Percentiles rank a stretch among this genome's conserved stretches.
phyloP scores from a whole-genome alignment of 2,113 vertebrate species.

The Hipposideros armiger region DNA sequence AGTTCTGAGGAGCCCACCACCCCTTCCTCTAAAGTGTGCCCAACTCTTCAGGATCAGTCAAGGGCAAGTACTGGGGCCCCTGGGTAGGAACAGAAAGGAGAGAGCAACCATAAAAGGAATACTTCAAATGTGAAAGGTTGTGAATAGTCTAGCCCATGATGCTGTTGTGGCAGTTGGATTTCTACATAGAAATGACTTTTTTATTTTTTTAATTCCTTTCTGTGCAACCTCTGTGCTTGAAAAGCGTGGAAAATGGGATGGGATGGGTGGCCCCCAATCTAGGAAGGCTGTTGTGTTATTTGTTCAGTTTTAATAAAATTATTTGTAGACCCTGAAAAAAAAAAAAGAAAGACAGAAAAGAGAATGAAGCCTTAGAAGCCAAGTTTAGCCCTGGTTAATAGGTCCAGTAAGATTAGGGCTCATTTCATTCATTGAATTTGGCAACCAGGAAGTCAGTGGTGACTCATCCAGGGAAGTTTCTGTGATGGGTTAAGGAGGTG shows the following conservation, averaged over 20 bases:
- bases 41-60: slow-evolving; percentile 58
- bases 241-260: slow-evolving; percentile 66
- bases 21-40: not conserved
- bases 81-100: slow-evolving; percentile 61
- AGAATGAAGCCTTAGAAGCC: not conserved
- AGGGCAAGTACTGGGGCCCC: slow-evolving; percentile 55
- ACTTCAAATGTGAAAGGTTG: slow-evolving; percentile 88
- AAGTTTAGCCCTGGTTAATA: not conserved
- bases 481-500: not conserved
- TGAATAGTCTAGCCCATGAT: slow-evolving; percentile 86
- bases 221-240: slow-evolving; percentile 82
- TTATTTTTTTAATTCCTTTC: slow-evolving; percentile 39
- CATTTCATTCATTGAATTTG: not conserved
- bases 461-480: not conserved
- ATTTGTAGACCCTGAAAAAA: slow-evolving; percentile 85
- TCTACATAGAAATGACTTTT: slow-evolving; percentile 56
- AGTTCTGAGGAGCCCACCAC: slow-evolving; percentile 27
- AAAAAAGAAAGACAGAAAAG: not conserved
- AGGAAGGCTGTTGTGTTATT: slow-evolving; percentile 64
- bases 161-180: slow-evolving; percentile 82
- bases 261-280: slow-evolving; percentile 68
- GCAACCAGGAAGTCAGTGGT: not conserved
- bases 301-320: too few relatives aligned
- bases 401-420: not conserved
- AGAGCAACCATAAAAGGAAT: slow-evolving; percentile 69